Base-by-base conservation (phyloP, 1,140 invertebrate species). In the Heliothis virescens region DNA sequence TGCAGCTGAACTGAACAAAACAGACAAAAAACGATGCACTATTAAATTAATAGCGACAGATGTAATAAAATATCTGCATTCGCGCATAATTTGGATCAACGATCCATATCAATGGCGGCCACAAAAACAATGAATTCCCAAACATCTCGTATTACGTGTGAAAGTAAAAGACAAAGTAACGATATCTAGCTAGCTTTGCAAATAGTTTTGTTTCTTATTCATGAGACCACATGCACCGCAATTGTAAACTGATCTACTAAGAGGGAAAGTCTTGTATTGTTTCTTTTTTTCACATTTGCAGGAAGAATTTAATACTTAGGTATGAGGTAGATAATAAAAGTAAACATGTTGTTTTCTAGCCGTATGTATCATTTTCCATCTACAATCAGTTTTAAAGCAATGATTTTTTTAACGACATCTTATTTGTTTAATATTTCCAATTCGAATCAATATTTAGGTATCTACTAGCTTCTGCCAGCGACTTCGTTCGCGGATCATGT, bases 111-210 rank as follows among this genome's bases (percentile, higher is more conserved):
- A 75, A 26, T 62, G 16, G 34, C 57, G 50, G 78, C 74, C 74
- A 72, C 67, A 81, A 77, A 69, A 72, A 81, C 52, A 59, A 67
- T 26, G 50, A 73, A 77, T 78, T 81, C 73, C 67, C 67, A 81
- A 78, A 72, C 55, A 69, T 79, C 47, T 81, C 59, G 48, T 1
- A 55, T 81, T 77, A 81, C 80, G 55, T 59, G 80, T 81, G 80
- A 81, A 81, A 81, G 80, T 81, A 59, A 81, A 57, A 81, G 21
- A 34, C 69, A 48, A 50, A 21, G 74, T 65, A 78, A 78, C 79
- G 52, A 81, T 81, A 75, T 50, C 15, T 18, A 73, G 48, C 80
- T 55, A 18, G 21, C 41, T 57, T 63, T 29, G 59, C 57, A 75
- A 73, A 62, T 62, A 73, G 57, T 78, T 60, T 81, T 75, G 62